These are phyloP conservation scores for Eilema caniola DNA, from an alignment of 2,888 invertebrate species.

Conservation along the genomic window DNA sequence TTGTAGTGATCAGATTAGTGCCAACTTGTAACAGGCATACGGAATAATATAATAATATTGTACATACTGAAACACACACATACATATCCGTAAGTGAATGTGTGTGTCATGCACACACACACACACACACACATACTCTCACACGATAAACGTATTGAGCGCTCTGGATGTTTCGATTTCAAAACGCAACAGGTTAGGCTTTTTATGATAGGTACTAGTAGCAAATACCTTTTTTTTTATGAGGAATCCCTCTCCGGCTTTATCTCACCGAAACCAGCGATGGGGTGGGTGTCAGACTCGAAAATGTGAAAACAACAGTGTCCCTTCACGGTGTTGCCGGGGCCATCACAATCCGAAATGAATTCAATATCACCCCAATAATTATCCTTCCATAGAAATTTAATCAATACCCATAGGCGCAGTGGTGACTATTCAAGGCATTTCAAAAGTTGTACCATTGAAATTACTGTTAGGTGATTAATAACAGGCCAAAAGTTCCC, in stretches of 20 bases:
- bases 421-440: conserved; percentile 53
- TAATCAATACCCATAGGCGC: conserved; percentile 37
- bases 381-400: conserved; percentile 26
- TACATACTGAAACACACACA: background rate
- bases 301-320: background rate
- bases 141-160: background rate
- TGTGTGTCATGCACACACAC: background rate
- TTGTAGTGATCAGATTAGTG: conserved; percentile 53
- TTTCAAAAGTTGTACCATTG: conserved; percentile 60
- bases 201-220: background rate
- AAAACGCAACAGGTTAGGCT: conserved; percentile 1
- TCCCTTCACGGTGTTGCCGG: background rate
- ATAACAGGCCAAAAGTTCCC: conserved; percentile 50
- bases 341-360: background rate
- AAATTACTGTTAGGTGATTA: conserved; percentile 64
- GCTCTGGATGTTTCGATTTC: conserved; percentile 7
- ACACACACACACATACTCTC: background rate
- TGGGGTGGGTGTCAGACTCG: background rate
- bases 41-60: conserved; percentile 10
- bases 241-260: background rate
- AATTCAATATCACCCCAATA: conserved; percentile 1
- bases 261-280: background rate
- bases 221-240: background rate
- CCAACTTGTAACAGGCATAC: conserved; percentile 27
- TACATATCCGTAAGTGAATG: background rate